Evolutionary conservation across 2,113 vertebrate species (phyloP).

Genomic region (Psittacula cyanocephala): DNA sequence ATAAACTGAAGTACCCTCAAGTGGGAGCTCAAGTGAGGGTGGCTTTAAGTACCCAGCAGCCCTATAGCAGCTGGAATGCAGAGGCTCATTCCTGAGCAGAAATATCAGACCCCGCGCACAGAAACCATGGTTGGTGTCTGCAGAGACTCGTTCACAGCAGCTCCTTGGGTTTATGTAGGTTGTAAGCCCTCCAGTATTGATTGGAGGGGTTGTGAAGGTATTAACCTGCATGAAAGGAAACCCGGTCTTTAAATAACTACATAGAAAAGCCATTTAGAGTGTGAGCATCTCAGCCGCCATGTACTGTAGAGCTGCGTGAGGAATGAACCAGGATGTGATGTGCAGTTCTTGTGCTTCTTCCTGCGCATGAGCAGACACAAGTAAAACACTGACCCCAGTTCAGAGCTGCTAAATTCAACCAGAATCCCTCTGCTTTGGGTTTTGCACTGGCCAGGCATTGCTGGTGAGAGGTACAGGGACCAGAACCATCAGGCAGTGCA

Average conservation of each 20-base stretch:
- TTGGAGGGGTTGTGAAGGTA: not conserved
- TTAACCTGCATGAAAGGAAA: not conserved
- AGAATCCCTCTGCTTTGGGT: not conserved
- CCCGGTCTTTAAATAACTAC: not conserved
- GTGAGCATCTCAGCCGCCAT: not conserved
- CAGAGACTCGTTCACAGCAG: not conserved
- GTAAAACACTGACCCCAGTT: not conserved
- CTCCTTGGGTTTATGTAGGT: not conserved
- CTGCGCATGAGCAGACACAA: not conserved
- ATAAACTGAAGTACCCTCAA: conserved; percentile 25
- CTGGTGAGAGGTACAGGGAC: not conserved
- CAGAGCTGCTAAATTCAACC: not conserved
- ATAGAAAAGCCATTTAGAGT: not conserved
- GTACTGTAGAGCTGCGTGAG: not conserved
- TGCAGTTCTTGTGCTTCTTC: not conserved
- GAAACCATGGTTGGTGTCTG: not conserved
- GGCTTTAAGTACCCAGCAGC: not conserved
- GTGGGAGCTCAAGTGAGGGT: conserved; percentile 21
- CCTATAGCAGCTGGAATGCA: not conserved
- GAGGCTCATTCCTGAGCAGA: not conserved
- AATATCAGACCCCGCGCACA: not conserved
- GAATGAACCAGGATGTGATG: not conserved
- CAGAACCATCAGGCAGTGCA: not conserved
- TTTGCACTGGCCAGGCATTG: not conserved
- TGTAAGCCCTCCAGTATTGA: fast-evolving